Evolutionary conservation across 2,797 vertebrate species (phyloP).

Genomic region (Epinephelus coioides): DNA sequence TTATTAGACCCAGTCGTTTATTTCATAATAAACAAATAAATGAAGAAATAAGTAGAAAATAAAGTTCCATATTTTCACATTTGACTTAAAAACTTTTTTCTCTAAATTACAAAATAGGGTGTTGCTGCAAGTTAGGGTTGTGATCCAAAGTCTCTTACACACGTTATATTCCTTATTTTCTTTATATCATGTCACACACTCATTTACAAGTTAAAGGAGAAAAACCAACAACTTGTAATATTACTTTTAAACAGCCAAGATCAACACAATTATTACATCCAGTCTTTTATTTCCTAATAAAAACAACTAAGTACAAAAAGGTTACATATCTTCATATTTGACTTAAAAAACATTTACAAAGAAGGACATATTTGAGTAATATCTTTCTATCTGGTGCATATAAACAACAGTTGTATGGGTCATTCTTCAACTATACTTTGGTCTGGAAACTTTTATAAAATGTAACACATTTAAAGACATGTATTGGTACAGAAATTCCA

Average conservation of each 20-base stretch:
- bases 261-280: not conserved
- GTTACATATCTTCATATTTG: not conserved
- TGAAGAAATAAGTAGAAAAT: not conserved
- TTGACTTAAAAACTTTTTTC: not conserved
- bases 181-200: not conserved
- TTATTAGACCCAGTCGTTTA: not conserved
- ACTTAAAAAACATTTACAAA: not conserved
- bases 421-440: too few relatives aligned
- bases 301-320: not conserved
- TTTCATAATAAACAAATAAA: not conserved
- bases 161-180: not conserved
- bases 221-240: not conserved
- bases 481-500: too few relatives aligned
- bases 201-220: not conserved
- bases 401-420: not conserved
- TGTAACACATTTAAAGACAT: too few relatives aligned
- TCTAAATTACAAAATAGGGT: not conserved
- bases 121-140: slow-evolving; percentile 1
- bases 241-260: not conserved
- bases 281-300: not conserved
- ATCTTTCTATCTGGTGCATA: not conserved
- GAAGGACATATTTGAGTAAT: not conserved
- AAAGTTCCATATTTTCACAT: not conserved
- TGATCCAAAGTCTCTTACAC: not conserved
- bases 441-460: too few relatives aligned